phyloP scores from a whole-genome alignment of 2,113 vertebrate species.

The Gracilinanus agilis region DNA sequence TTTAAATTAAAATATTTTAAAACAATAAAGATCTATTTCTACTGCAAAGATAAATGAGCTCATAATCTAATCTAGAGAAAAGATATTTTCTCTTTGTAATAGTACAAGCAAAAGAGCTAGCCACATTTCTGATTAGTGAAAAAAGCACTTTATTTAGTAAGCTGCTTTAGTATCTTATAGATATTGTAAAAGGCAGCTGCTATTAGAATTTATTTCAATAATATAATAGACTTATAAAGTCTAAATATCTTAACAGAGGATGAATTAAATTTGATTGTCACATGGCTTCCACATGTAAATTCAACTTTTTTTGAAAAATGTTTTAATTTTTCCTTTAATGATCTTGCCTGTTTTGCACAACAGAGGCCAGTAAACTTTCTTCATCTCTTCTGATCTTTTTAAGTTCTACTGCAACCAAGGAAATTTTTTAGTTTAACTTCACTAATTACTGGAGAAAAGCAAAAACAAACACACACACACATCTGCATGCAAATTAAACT shows the following conservation, averaged over 20 bases:
- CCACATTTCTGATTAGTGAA: constrained; percentile 58
- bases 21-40: constrained; percentile 55
- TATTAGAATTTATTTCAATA: constrained; percentile 52
- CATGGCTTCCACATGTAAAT: constrained; percentile 57
- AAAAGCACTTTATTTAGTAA: constrained; percentile 64
- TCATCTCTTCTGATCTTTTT: constrained; percentile 48
- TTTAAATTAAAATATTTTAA: background rate
- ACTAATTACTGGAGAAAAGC: constrained; percentile 37
- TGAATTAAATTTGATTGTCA: constrained; percentile 56
- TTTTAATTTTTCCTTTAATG: constrained; percentile 58
- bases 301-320: constrained; percentile 58
- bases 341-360: constrained; percentile 45
- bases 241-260: constrained; percentile 12
- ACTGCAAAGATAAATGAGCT: constrained; percentile 49
- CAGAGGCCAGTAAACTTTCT: constrained; percentile 46
- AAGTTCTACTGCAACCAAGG: constrained; percentile 50
- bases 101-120: constrained; percentile 41
- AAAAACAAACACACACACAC: background rate
- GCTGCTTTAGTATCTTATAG: constrained; percentile 50
- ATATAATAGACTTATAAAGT: constrained; percentile 61
- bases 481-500: no score
- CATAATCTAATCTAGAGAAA: constrained; percentile 52
- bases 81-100: constrained; percentile 45
- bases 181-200: constrained; percentile 60
- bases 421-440: constrained; percentile 62